phyloP scores from a whole-genome alignment of 2,113 vertebrate species.

The Strix uralensis region DNA sequence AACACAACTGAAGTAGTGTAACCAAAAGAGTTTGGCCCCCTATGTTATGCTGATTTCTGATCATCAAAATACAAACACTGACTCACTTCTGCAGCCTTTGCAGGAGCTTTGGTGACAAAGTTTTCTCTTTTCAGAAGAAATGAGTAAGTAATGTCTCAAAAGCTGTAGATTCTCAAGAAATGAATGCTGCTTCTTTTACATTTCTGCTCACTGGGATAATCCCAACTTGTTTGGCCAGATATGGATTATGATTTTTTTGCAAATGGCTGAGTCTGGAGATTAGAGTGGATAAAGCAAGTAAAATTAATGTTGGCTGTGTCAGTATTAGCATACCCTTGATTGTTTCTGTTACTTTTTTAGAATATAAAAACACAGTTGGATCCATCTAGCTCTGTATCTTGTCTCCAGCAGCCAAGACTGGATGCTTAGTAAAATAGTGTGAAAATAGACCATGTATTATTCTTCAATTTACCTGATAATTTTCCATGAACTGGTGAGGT shows the following conservation, averaged over 20 bases:
- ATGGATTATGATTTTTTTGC: slow-evolving; percentile 14
- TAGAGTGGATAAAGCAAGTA: neutral
- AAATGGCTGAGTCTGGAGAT: neutral
- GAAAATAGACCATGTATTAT: neutral
- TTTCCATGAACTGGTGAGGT: neutral
- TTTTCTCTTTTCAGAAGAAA: neutral
- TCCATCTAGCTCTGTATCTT: neutral
- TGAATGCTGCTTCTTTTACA: neutral
- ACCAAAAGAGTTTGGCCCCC: neutral
- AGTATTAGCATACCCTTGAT: neutral
- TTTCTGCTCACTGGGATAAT: neutral
- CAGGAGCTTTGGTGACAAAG: neutral
- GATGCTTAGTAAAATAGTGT: neutral
- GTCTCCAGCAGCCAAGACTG: neutral
- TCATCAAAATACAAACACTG: neutral
- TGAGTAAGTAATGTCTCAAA: neutral
- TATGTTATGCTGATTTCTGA: neutral
- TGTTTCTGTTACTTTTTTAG: slow-evolving; percentile 4
- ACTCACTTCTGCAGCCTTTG: neutral
- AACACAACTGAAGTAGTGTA: neutral
- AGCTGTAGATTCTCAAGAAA: neutral
- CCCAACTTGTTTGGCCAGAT: neutral
- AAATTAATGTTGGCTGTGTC: slow-evolving; percentile 7
- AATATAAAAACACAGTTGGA: neutral
- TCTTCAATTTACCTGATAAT: neutral